Percentiles rank a stretch among this genome's conserved stretches.
Evolutionary conservation across 2,888 invertebrate species (phyloP).

Genomic region (Synergus laeviventris): DNA sequence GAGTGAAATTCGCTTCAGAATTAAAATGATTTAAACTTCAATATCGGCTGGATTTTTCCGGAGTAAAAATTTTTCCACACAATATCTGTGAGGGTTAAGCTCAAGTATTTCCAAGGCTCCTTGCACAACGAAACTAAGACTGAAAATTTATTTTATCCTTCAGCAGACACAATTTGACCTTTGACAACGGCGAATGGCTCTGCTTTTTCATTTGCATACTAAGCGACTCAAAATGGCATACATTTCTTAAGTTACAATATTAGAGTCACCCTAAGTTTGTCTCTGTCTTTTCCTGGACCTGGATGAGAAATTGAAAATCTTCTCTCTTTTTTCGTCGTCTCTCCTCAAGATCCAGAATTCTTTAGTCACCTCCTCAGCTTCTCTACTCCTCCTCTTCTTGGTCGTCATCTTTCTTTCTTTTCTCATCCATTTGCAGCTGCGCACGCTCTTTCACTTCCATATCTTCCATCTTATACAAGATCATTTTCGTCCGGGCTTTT

Average conservation of each 20-base stretch:
- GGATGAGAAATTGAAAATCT: not conserved
- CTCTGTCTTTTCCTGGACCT: not conserved
- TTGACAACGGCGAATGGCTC: slow-evolving; percentile 13
- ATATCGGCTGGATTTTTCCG: not conserved
- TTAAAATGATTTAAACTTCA: slow-evolving; percentile 18
- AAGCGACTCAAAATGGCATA: slow-evolving; percentile 31
- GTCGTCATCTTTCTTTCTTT: slow-evolving; percentile 35
- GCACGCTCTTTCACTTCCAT: slow-evolving; percentile 34
- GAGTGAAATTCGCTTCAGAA: not conserved
- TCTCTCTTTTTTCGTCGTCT: slow-evolving; percentile 16
- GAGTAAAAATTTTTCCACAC: not conserved
- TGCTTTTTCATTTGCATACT: slow-evolving; percentile 40
- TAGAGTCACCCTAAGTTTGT: slow-evolving; percentile 2
- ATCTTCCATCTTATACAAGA: slow-evolving; percentile 34
- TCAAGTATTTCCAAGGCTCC: slow-evolving; percentile 11
- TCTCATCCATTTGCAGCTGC: slow-evolving; percentile 33
- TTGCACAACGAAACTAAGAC: slow-evolving; percentile 7
- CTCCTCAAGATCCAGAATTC: slow-evolving; percentile 12
- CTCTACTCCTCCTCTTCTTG: slow-evolving; percentile 23
- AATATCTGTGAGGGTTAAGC: slow-evolving; percentile 7
- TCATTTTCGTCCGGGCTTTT: slow-evolving; percentile 26
- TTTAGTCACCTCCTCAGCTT: slow-evolving; percentile 19
- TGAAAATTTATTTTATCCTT: slow-evolving; percentile 35
- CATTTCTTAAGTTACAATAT: slow-evolving; percentile 16
- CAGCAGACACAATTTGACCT: slow-evolving; percentile 33